Evolutionary conservation across 2,888 invertebrate species (phyloP).

Genomic region (Chrysolina haemoptera): DNA sequence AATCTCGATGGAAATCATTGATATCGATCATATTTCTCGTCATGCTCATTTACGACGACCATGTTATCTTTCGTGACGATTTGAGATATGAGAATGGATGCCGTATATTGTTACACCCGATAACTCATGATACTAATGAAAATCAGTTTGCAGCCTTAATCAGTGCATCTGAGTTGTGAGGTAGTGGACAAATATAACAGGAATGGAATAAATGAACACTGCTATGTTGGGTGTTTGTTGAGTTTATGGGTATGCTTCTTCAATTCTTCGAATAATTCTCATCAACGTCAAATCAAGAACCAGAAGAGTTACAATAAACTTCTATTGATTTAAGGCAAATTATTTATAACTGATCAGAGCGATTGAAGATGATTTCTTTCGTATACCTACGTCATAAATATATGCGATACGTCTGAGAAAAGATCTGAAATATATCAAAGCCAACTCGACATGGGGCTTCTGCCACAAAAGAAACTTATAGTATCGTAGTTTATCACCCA

Average conservation of each 20-base stretch:
- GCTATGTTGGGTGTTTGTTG: no score
- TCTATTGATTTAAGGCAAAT: neutral
- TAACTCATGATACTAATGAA: neutral
- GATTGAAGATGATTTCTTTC: neutral
- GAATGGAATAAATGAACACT: no score
- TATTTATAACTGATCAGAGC: neutral
- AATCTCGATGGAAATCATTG: conserved; percentile 11
- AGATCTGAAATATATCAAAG: neutral
- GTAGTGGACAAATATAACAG: no score
- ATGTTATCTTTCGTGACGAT: conserved; percentile 7
- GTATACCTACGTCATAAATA: neutral
- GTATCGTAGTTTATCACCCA: conserved; percentile 22
- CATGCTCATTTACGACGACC: neutral
- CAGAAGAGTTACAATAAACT: no score
- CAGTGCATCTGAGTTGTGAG: no score
- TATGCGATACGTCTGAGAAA: conserved; percentile 11
- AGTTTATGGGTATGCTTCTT: no score
- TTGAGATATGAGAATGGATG: neutral
- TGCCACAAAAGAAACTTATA: conserved; percentile 20
- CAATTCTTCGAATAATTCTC: no score
- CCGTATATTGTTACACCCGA: neutral
- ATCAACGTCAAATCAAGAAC: no score
- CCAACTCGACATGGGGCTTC: conserved; percentile 12
- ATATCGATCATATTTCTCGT: conserved; percentile 16
- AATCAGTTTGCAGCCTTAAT: no score